Evolutionary conservation across 2,797 vertebrate species (phyloP).

Genomic region (Xiphophorus birchmanni): DNA sequence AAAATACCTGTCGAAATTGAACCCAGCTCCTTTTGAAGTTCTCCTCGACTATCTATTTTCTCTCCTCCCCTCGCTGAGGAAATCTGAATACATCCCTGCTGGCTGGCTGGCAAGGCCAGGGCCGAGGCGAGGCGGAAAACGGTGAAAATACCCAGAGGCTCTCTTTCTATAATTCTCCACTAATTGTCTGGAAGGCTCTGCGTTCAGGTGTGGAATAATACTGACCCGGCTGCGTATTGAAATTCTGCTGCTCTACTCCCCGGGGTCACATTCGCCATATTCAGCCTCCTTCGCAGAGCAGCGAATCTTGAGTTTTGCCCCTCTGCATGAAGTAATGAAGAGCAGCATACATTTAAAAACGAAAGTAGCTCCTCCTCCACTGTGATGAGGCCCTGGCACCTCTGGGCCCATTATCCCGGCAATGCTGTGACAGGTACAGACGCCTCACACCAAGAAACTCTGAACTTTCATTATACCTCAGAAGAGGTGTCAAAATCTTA

Average conservation of each 20-base stretch:
- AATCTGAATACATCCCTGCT: constrained; percentile 66
- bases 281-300: constrained; percentile 57
- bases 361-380: constrained; percentile 52
- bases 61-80: constrained; percentile 53
- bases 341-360: constrained; percentile 46
- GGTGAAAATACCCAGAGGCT: constrained; percentile 71
- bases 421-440: constrained; percentile 67
- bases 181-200: constrained; percentile 81
- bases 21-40: constrained; percentile 56
- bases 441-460: constrained; percentile 53
- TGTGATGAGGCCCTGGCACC: constrained; percentile 63
- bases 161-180: constrained; percentile 74
- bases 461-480: constrained; percentile 72
- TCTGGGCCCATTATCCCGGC: constrained; percentile 72
- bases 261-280: constrained; percentile 71
- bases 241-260: constrained; percentile 69
- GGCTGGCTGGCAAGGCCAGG: constrained; percentile 59
- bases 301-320: constrained; percentile 66
- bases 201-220: constrained; percentile 80
- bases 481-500: constrained; percentile 64
- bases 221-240: constrained; percentile 66
- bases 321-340: constrained; percentile 73
- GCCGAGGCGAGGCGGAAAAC: constrained; percentile 57
- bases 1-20: constrained; percentile 66
- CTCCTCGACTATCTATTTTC: constrained; percentile 49